Percentiles rank a stretch among this genome's conserved stretches.
phyloP scores from a whole-genome alignment of 30 jellyfish, hydroid and myxozoan genomes.

The Pseudorhiza aurosa region DNA sequence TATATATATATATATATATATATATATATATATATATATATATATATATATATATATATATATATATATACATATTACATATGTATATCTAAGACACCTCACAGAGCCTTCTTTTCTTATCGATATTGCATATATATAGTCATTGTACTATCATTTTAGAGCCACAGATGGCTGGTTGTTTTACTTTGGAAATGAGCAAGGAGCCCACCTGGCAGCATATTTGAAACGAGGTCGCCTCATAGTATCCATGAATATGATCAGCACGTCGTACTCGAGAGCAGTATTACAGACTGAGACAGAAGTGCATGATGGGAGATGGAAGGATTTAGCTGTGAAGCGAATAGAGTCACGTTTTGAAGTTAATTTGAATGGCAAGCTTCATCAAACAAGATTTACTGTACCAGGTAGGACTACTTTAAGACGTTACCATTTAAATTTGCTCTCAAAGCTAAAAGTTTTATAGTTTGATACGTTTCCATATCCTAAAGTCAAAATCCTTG shows the following conservation, averaged over 20 bases:
- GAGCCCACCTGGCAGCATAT: conserved; percentile 43
- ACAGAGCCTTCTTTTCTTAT: too few species aligned
- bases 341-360: conserved; percentile 40
- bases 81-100: too few species aligned
- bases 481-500: too few species aligned
- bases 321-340: conserved; percentile 40
- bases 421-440: too few species aligned
- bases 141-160: neutral
- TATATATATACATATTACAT: too few species aligned
- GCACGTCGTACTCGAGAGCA: conserved; percentile 21
- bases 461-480: too few species aligned
- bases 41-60: too few species aligned
- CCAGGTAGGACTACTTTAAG: conserved; percentile 24
- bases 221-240: conserved; percentile 16
- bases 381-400: conserved; percentile 18
- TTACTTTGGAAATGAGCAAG: conserved; percentile 64
- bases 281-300: neutral
- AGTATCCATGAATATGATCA: conserved; percentile 61
- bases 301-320: conserved; percentile 45
- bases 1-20: too few species aligned
- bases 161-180: conserved; percentile 33
- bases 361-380: conserved; percentile 5
- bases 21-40: too few species aligned
- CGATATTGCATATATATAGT: neutral
- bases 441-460: too few species aligned